phyloP scores from a whole-genome alignment of 53 echinoderm and acorn worm species.

The Luidia sarsii region DNA sequence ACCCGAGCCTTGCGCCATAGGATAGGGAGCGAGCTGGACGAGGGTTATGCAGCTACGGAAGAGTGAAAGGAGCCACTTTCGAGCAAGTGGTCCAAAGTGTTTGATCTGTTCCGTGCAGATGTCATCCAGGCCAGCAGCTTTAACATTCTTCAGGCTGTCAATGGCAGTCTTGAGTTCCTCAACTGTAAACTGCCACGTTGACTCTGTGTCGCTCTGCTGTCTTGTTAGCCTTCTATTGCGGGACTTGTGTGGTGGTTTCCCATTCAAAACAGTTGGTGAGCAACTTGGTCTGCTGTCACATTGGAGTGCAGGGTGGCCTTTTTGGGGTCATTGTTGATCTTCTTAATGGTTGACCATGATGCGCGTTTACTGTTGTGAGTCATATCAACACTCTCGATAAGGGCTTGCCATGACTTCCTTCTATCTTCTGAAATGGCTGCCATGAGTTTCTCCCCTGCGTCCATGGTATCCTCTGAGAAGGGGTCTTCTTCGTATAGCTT shows the following conservation, averaged over 20 bases:
- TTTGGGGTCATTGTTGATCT: background rate
- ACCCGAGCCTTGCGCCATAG: slow-evolving; percentile 3
- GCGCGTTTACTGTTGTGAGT: no score
- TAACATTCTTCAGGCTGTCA: background rate
- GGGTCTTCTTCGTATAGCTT: slow-evolving; percentile 8
- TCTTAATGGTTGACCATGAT: background rate
- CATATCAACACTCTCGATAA: background rate
- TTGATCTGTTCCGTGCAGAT: slow-evolving; percentile 19
- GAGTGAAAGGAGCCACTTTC: background rate
- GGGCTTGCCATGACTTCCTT: background rate
- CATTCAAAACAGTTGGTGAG: slow-evolving; percentile 40
- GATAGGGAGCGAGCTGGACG: background rate
- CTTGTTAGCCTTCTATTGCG: background rate
- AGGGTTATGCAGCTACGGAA: background rate
- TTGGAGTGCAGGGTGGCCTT: background rate
- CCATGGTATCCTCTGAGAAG: background rate
- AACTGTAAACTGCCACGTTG: background rate
- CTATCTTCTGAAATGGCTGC: background rate
- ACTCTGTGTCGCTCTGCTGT: background rate
- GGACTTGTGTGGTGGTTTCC: background rate
- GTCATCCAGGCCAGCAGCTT: slow-evolving; percentile 33
- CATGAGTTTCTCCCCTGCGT: background rate
- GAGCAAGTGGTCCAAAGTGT: background rate
- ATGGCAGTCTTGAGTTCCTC: slow-evolving; percentile 5
- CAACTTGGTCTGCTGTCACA: slow-evolving; percentile 28